Base-by-base conservation (phyloP, 2,797 vertebrate genomes). In the Champsocephalus gunnari region DNA sequence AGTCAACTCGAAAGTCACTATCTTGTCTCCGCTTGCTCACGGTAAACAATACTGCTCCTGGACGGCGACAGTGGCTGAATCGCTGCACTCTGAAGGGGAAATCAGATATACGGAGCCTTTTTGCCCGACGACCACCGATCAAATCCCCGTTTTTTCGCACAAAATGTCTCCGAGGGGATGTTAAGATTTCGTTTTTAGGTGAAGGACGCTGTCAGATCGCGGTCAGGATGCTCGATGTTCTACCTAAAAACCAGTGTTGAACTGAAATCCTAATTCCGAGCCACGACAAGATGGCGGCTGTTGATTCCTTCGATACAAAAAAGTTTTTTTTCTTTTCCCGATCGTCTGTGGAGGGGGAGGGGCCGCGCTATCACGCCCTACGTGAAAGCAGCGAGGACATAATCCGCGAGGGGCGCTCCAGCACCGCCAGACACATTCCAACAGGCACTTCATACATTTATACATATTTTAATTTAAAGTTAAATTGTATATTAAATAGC, bases 231-330 rank as follows among this genome's bases (percentile, higher is more conserved):
- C 78, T 86, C 81, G 75, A 91, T 88, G 92, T 66, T 87, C 83
- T 83, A 82, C 77, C 86, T 91, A 85, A 90, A 96, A 95, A 81
- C 82, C 89, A 89, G 87, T 90, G 92, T 94, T 93, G 89, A 81
- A 90, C 80, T 92, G 93, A 95, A 95, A 94, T 94, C 93, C 93
- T 82, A 92, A 94, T 93, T 95, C 96, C 96, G 97, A 97, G 97
- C 95, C 94, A 94, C 94, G 93, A 95, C 97, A 99, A 99, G 97
- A 99, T 98, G 97, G 97, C 97, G 97, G 97, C 96, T 98, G 97
- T 98, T 99, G 97, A 98, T 98, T 97, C 97, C 97, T 95, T 96
- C 96, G 97, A 96, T 98, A 96, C 94, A 95, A 95, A 96, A 95
- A 94, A 92, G 88, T 94, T 95, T 94, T 93, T 94, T 94, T 93